These are phyloP conservation scores for Alaudala cheleensis DNA, from an alignment of 2,113 vertebrate species.

Conservation along the genomic window DNA sequence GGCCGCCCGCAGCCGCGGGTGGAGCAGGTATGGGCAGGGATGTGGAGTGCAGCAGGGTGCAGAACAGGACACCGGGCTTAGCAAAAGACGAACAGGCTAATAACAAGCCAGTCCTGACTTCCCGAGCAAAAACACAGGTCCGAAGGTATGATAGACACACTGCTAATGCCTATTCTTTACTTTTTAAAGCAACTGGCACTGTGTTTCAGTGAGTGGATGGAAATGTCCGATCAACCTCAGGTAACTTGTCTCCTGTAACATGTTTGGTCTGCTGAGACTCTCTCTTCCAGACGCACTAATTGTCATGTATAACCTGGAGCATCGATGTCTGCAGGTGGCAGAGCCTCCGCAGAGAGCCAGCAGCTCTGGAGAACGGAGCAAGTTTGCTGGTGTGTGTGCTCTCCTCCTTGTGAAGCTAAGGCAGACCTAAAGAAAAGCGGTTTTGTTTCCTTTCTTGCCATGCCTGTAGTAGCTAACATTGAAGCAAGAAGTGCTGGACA, in stretches of 20 bases:
- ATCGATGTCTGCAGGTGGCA: not conserved
- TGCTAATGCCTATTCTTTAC: not conserved
- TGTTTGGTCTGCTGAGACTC: not conserved
- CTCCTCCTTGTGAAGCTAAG: not conserved
- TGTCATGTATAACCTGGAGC: not conserved
- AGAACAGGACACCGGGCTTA: not conserved
- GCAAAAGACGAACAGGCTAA: not conserved
- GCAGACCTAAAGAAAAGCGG: not conserved
- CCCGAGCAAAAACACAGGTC: not conserved
- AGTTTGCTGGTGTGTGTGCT: not conserved
- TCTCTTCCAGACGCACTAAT: not conserved
- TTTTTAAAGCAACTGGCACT: conserved; percentile 68
- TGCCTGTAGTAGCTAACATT: not conserved
- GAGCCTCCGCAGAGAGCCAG: not conserved
- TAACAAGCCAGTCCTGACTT: not conserved
- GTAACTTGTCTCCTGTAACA: conserved; percentile 28
- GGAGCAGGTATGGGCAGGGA: rapidly evolving
- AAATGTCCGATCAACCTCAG: conserved; percentile 65
- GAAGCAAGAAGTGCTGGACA: rapidly evolving
- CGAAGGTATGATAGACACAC: rapidly evolving
- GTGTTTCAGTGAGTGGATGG: conserved; percentile 73
- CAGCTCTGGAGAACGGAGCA: not conserved
- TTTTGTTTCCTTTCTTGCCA: not conserved
- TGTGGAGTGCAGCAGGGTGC: not conserved
- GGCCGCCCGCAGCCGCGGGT: not conserved